Evolutionary conservation across 2,113 vertebrate species (phyloP), one percentile per base, ranked within the genome.

Genomic region (Leptobrachium ailaonicum): DNA sequence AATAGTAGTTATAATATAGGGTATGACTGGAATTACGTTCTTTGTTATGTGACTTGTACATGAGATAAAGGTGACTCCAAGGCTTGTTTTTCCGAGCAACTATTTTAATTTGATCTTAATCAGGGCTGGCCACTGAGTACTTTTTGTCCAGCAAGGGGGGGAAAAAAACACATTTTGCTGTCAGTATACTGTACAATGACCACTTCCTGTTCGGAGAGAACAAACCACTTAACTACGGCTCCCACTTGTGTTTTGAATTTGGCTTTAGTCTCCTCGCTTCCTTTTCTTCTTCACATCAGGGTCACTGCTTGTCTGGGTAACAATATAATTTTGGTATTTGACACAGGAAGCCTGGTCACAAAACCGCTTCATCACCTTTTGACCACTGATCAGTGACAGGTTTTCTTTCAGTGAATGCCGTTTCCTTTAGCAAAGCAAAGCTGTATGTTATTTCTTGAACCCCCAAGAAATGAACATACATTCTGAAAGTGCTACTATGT

Each of bases 241-340:
- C 93, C 91, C 93, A 85, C 75, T 89, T 93, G 90, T 92, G 92
- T 93, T 92, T 56, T 62, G 13, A 2, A 41, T 83, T 86, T 83
- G 84, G 78, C 82, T 83, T 84, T 83, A 88, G 73, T 82, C 87
- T 83, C 69, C 85, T 10, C 0, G 79, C 83, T 83, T 90, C 88
- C 90, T 92, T 92, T 88, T 88, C 2, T 91, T 83, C 13, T 86
- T 79, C 83, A 67, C 82, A 88, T 84, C 77, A 80, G 45, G 82
- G 80, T 82, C 86, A 71, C 71, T 76, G 82, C 83, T 86, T 77
- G 87, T 87, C 82, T 83, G 83, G 85, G 56, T 82, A 87, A 77
- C 84, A 84, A 88, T 79, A 73, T 71, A 68, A 47, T 76, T 75
- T 82, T 77, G 82, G 83, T 82, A 80, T 85, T 86, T 86, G 83